These are phyloP conservation scores for Xyrauchen texanus DNA, from an alignment of 2,113 vertebrate species.

Conservation along the genomic window DNA sequence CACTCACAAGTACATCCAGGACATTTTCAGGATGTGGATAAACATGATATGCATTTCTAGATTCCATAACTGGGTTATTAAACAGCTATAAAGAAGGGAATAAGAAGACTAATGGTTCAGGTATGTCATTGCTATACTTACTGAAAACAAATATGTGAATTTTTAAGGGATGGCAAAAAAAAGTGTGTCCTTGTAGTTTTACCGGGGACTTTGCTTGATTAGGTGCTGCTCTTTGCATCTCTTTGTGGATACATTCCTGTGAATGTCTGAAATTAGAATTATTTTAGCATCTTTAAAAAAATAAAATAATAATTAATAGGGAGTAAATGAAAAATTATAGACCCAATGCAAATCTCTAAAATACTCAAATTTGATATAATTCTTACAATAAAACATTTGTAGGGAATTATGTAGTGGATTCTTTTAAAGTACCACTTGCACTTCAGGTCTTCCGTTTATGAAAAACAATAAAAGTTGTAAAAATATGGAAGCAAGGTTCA, in stretches of 20 bases:
- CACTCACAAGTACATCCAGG: slow-evolving; percentile 71
- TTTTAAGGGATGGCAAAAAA: no score
- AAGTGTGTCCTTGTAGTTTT: not conserved
- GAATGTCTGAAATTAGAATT: slow-evolving; percentile 9
- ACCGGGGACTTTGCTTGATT: not conserved
- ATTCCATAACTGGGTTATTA: not conserved
- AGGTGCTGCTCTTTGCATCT: not conserved
- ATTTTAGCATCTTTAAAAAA: not conserved
- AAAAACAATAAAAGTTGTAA: not conserved
- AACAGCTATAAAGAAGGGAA: not conserved
- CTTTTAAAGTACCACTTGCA: no score
- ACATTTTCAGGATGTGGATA: slow-evolving; percentile 49
- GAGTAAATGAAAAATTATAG: not conserved
- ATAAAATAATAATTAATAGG: no score
- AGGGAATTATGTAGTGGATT: no score
- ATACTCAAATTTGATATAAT: no score
- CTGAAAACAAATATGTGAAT: no score
- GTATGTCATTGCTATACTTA: not conserved
- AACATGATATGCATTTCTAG: slow-evolving; percentile 14
- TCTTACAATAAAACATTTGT: no score
- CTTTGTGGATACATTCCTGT: not conserved
- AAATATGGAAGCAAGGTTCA: not conserved
- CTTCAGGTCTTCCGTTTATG: no score
- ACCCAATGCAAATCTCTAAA: no score
- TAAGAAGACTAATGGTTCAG: not conserved